Percentiles rank a stretch among this genome's conserved stretches.
These are phyloP conservation scores for Harpalus rufipes DNA, from an alignment of 2,888 invertebrate species.

Conservation along the genomic window DNA sequence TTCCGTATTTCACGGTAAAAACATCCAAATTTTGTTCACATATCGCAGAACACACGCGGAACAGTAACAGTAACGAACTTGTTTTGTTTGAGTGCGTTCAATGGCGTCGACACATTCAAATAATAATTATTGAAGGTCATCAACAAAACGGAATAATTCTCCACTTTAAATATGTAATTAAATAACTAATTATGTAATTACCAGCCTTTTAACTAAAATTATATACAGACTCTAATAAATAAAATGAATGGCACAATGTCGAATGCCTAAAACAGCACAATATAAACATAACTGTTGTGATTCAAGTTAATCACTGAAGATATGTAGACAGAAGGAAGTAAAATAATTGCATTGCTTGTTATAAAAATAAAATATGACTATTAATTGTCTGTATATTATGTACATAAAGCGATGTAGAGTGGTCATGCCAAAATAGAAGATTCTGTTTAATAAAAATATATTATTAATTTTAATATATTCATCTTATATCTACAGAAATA, in stretches of 20 bases:
- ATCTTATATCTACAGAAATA: not conserved
- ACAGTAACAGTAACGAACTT: too few species aligned
- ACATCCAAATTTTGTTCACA: too few species aligned
- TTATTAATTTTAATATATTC: not conserved
- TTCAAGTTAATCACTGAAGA: not conserved
- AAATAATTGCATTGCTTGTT: slow-evolving; percentile 35
- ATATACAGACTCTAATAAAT: slow-evolving; percentile 37
- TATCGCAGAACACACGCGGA: too few species aligned
- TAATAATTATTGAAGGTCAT: too few species aligned
- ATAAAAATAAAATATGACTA: slow-evolving; percentile 48
- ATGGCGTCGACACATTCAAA: too few species aligned
- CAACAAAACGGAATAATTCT: too few species aligned
- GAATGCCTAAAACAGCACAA: slow-evolving; percentile 53
- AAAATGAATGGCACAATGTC: slow-evolving; percentile 36
- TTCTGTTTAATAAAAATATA: not conserved
- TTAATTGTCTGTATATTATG: slow-evolving; percentile 46
- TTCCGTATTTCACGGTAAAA: too few species aligned
- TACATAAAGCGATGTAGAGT: slow-evolving; percentile 10
- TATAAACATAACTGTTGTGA: not conserved
- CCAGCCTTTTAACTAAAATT: slow-evolving; percentile 41
- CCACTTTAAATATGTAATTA: not conserved
- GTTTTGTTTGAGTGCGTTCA: too few species aligned
- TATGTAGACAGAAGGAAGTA: slow-evolving; percentile 20
- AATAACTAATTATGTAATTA: slow-evolving; percentile 8
- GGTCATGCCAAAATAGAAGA: not conserved